Evolutionary conservation across 92 coral and sea anemone species (phyloP), one percentile per base, ranked within the genome.

Genomic region (Phenganax subtilis): DNA sequence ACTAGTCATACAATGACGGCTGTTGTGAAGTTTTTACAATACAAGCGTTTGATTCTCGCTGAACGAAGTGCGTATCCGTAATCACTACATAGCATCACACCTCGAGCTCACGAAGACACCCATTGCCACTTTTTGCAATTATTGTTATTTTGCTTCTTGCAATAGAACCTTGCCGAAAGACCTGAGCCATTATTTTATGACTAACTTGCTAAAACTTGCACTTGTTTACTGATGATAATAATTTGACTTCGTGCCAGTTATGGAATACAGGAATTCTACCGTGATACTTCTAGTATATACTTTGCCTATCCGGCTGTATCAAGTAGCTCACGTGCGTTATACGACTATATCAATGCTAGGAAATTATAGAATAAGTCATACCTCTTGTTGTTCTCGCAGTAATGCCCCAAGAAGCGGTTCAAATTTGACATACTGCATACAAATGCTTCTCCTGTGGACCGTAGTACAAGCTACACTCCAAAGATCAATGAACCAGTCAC

Each of bases 11-110:
- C 47, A 5, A 37, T 37, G 47, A 3, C 73, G 54, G 54, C 9
- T 3, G 47, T n/a, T 60, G 63, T 25, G 0, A 51, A 25, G 74
- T 65, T 59, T 53, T 10, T 11, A 56, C 67, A 4, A 16, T 11
- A 37, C 20, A 51, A 79, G 37, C 74, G 83, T 64, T 79, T 54
- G 83, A 29, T 14, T 51, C 57, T 62, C 57, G 63, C 31, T 64
- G 20, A 79, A 3, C 65, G 29, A 79, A 64, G 37, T 79, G 71
- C 83, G 65, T 51, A 79, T 79, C 83, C 83, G 83, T 62, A 62
- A 29, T 77, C 37, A 37, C 47, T 6, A 15, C 47, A 68, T 68
- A 68, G 73, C 47, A 68, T 68, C 27, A 61, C 67, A 68, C 73
- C 73, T 53, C 73, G 15, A 68, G 73, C 73, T 30, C 10, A 53